Percentiles rank a stretch among this genome's conserved stretches.
Conservation (phyloP, 1,140 invertebrate genomes). For the Physella acuta region DNA sequence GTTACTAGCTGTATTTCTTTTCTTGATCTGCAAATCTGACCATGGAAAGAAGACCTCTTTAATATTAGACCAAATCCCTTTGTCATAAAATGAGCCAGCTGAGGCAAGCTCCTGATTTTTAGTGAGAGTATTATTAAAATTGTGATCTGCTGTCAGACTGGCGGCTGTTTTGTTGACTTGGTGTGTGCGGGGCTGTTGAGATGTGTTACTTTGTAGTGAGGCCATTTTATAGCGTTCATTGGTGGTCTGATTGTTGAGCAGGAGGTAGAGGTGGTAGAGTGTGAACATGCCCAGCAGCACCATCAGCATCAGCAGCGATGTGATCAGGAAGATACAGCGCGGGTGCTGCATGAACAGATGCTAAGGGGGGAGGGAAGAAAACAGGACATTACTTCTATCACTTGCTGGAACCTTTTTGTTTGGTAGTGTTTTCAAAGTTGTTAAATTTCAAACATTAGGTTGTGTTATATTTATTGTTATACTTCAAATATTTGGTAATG, state of each 20-base stretch:
- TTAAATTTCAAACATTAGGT: no score
- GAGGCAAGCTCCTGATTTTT: no score
- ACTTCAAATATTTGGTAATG: no score
- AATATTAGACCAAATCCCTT: constrained; percentile 43
- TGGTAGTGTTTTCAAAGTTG: no score
- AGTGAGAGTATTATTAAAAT: no score
- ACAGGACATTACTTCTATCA: no score
- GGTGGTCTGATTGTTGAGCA: constrained; percentile 52
- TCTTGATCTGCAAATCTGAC: constrained; percentile 7
- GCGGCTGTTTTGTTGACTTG: no score
- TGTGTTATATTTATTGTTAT: no score
- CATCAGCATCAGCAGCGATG: constrained; percentile 37
- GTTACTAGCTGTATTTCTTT: no score
- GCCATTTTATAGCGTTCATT: constrained; percentile 52
- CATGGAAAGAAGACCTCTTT: constrained; percentile 43
- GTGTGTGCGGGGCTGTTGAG: constrained; percentile 24
- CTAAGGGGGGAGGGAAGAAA: constrained; percentile 23
- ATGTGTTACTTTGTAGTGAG: constrained; percentile 23
- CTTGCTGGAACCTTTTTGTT: no score
- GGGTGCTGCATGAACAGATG: constrained; percentile 36
- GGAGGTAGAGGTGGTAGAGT: constrained; percentile 47
- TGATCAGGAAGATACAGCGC: constrained; percentile 45
- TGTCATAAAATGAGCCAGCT: constrained; percentile 37
- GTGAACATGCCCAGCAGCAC: constrained; percentile 43
- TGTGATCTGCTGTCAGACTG: no score